These are phyloP conservation scores for Corythaeola cristata DNA, from an alignment of 2,113 vertebrate genomes.

Conservation along the genomic window DNA sequence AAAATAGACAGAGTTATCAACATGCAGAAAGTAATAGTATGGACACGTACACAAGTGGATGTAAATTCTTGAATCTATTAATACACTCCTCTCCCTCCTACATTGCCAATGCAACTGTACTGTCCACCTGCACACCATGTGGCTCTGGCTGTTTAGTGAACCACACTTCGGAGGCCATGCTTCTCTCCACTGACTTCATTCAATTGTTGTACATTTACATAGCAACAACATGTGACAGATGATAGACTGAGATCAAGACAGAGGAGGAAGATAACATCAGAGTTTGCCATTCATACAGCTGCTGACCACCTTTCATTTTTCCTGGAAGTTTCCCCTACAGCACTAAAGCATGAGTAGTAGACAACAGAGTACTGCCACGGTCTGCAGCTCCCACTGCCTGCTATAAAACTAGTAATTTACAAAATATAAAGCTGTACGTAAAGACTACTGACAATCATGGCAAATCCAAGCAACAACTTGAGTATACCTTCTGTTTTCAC, in stretches of 20 bases:
- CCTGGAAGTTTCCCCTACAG: not conserved
- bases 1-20: not conserved
- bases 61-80: not conserved
- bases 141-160: not conserved
- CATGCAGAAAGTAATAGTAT: not conserved
- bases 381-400: not conserved
- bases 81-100: not conserved
- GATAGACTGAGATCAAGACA: not conserved
- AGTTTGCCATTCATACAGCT: not conserved
- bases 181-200: not conserved
- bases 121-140: slow-evolving; percentile 29
- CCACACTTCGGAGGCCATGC: not conserved
- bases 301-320: slow-evolving; percentile 6
- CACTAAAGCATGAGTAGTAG: not conserved
- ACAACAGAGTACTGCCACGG: not conserved
- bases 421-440: not conserved
- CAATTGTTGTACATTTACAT: not conserved
- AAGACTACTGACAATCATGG: rapidly evolving
- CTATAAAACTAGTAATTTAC: not conserved
- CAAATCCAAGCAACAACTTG: not conserved
- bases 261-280: not conserved
- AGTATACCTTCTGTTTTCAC: not conserved
- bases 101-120: not conserved
- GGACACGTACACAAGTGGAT: not conserved
- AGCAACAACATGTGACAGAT: not conserved